These are phyloP conservation scores for Archaeoteleia sp. DNA, from an alignment of 2,888 invertebrate species.

Conservation along the genomic window DNA sequence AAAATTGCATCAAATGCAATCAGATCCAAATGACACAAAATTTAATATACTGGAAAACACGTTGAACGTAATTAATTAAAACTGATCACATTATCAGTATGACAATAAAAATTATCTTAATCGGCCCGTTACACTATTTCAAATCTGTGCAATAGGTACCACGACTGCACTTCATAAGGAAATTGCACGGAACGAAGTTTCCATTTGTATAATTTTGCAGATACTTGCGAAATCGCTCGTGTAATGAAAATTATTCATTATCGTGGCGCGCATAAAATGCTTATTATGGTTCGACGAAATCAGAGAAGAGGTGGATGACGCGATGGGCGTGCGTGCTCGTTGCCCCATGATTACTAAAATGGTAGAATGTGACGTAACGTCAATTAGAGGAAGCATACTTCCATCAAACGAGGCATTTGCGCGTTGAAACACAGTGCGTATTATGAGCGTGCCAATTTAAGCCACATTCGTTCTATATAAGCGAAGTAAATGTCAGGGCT, in stretches of 20 bases:
- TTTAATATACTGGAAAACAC: no score
- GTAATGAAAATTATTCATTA: conserved; percentile 36
- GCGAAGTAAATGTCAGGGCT: conserved; percentile 58
- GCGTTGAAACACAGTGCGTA: conserved; percentile 18
- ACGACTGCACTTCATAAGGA: no score
- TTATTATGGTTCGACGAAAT: conserved; percentile 29
- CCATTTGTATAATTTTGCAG: not conserved
- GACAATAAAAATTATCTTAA: no score
- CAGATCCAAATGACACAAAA: no score
- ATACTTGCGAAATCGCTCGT: conserved; percentile 19
- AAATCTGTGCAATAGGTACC: no score
- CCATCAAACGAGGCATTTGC: conserved; percentile 34
- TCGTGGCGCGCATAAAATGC: conserved; percentile 10
- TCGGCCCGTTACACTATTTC: no score
- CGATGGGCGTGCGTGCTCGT: conserved; percentile 24
- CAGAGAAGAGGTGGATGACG: conserved; percentile 24
- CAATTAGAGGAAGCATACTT: conserved; percentile 51
- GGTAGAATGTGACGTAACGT: conserved; percentile 61
- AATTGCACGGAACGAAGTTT: no score
- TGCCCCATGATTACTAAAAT: conserved; percentile 44
- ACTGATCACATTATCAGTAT: no score
- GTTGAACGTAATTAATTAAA: no score
- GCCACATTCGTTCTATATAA: conserved; percentile 47
- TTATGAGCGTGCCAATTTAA: conserved; percentile 25
- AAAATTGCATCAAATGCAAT: no score